Conservation (phyloP, 2,797 vertebrate species). For the Capromys pilorides region DNA sequence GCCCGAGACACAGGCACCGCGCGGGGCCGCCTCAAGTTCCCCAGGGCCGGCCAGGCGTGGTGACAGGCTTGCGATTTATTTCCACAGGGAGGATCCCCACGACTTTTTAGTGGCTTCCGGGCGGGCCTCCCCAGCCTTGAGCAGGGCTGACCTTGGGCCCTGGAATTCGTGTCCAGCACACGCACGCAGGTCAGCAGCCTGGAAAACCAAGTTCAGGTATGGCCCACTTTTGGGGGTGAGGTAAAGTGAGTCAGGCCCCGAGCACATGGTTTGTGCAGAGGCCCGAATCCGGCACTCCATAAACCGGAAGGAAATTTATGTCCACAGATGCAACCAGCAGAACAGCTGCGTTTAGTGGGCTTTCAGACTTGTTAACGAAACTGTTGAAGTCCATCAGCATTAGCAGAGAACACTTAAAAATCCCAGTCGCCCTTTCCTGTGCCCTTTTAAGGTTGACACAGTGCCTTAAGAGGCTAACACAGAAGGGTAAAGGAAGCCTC, state of each 20-base stretch:
- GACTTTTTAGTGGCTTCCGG: background rate
- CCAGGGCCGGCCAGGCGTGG: rapidly evolving
- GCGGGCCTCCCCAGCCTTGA: background rate
- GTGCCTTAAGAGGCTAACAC: constrained; percentile 76
- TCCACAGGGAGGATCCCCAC: constrained; percentile 18
- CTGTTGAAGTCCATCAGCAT: rapidly evolving
- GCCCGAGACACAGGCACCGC: background rate
- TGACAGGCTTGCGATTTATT: background rate
- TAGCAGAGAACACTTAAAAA: background rate
- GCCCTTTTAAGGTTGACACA: constrained; percentile 67
- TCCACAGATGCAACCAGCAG: too few species aligned
- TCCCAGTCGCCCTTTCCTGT: constrained; percentile 60
- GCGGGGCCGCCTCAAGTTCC: rapidly evolving
- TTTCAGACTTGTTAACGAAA: background rate
- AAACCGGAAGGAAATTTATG: rapidly evolving
- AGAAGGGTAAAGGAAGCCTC: constrained; percentile 76
- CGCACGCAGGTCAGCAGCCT: background rate
- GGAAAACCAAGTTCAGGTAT: constrained; percentile 27
- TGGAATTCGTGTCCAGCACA: background rate
- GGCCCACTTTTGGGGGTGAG: background rate
- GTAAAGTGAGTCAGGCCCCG: background rate
- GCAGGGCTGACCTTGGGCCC: background rate
- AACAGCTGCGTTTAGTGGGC: background rate
- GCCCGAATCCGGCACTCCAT: background rate
- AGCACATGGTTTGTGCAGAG: background rate